phyloP scores from a whole-genome alignment of 2,113 vertebrate species.

The Pygoscelis adeliae region DNA sequence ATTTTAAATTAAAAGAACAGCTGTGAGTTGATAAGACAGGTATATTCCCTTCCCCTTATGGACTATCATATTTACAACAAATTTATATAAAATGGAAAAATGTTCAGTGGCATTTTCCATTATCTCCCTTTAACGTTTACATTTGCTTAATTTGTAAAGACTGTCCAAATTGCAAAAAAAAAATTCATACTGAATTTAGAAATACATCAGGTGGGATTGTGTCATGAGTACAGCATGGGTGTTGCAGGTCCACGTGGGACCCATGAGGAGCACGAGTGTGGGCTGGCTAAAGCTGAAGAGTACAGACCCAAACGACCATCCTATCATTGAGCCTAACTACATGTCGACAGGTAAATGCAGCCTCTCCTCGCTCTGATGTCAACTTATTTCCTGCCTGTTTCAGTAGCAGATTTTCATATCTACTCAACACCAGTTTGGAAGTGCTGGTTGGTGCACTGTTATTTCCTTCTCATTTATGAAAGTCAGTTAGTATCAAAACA shows the following conservation, averaged over 20 bases:
- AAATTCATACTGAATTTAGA: neutral
- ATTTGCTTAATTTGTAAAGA: neutral
- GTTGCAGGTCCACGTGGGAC: constrained; percentile 90
- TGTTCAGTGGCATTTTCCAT: neutral
- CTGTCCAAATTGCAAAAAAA: neutral
- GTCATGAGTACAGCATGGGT: neutral
- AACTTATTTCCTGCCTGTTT: neutral
- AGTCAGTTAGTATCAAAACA: neutral
- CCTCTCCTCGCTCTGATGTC: neutral
- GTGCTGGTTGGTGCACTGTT: neutral
- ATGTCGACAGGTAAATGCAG: constrained; percentile 85
- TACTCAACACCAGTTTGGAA: neutral
- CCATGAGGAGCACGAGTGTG: constrained; percentile 88
- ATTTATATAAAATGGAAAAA: neutral
- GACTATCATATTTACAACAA: neutral
- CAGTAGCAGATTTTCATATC: neutral
- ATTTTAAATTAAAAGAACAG: neutral
- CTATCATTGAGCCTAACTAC: constrained; percentile 93
- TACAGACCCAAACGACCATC: constrained; percentile 84
- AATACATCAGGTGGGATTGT: neutral
- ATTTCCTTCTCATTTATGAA: neutral
- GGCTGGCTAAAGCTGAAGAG: constrained; percentile 93
- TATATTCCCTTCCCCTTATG: neutral
- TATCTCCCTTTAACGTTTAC: neutral
- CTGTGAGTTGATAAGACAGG: neutral